Evolutionary conservation across 53 echinoderm and acorn worm genomes (phyloP), one percentile per base, ranked within the genome.

Genomic region (Holothuria scabra): DNA sequence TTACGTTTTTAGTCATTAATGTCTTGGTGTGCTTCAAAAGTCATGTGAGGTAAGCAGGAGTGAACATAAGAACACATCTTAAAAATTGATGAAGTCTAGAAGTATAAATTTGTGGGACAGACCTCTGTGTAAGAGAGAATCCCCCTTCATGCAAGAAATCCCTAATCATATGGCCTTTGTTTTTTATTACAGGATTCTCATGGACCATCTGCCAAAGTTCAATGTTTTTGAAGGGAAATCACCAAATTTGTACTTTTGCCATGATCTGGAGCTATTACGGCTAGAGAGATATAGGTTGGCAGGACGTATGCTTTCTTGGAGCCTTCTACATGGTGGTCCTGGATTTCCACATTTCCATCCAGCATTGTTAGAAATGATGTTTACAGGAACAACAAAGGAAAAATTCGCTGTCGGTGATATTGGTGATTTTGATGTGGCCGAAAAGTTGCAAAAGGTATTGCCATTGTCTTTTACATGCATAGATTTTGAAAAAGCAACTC

Each of bases 241-340:
- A 22, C 34, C 21, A 8, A 68, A 68, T 18, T 5, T 68, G 12
- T 68, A 68, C 16, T 68, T 68, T 35, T 13, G 37, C 16, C 69
- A 68, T 34, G 69, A 68, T 14, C 34, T 68, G 16, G 37, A 13
- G 10, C 69, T 69, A 8, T 20, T 69, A 38, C 11, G 44, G 31
- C 19, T 5, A 6, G 69, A 37, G 34, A 69, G 5, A 30, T 69
- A 69, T 20, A 34, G 38, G 69, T 38, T 69, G 8, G 69, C 38
- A 16, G 69, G 69, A 37, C 69, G 38, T 2, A 38, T 69, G 20
- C 1, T 69, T 69, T 34, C 69, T 0, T 44, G 46, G 46, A 69
- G 69, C 21, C 20, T 69, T 2, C 34, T 69, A 1, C 69, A 69
- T 69, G 69, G 69, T 35, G 69, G 69, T 12, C 69, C 69, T n/a